Percentiles rank a stretch among this genome's conserved stretches.
These are phyloP conservation scores for Ardeotis arabs DNA, from an alignment of 2,113 vertebrate species.

Conservation along the genomic window DNA sequence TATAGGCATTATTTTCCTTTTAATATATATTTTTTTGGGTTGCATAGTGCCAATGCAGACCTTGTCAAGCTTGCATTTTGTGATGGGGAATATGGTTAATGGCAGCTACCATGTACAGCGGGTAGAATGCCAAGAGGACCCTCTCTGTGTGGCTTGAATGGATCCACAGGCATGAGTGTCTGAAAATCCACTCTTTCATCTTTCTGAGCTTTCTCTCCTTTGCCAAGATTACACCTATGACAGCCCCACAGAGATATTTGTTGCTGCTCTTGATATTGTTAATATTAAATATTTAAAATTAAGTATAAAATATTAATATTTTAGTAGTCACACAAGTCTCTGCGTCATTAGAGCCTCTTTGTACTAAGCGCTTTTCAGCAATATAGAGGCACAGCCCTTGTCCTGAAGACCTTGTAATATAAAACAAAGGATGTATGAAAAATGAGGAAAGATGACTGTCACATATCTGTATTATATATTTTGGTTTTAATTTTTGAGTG, in stretches of 20 bases:
- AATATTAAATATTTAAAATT: constrained; percentile 66
- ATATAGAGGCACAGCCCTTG: neutral
- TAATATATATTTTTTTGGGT: neutral
- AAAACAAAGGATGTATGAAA: neutral
- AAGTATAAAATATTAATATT: constrained; percentile 57
- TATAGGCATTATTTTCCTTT: neutral
- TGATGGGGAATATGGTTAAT: neutral
- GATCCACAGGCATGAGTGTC: neutral
- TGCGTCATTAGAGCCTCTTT: neutral
- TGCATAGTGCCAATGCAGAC: neutral
- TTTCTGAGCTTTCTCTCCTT: neutral
- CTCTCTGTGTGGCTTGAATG: neutral
- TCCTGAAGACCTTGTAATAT: neutral
- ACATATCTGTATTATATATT: neutral
- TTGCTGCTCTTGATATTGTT: constrained; percentile 16
- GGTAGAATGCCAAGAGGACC: neutral
- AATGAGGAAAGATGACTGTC: neutral
- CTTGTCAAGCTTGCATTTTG: neutral
- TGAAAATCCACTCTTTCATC: neutral
- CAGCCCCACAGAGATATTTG: constrained; percentile 35
- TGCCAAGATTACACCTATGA: neutral
- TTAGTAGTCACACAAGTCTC: neutral
- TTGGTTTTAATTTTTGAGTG: neutral
- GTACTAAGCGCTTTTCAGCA: neutral
- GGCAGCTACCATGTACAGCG: neutral